Evolutionary conservation across 2,797 vertebrate genomes (phyloP).

Genomic region (Triplophysa yarkandensis): DNA sequence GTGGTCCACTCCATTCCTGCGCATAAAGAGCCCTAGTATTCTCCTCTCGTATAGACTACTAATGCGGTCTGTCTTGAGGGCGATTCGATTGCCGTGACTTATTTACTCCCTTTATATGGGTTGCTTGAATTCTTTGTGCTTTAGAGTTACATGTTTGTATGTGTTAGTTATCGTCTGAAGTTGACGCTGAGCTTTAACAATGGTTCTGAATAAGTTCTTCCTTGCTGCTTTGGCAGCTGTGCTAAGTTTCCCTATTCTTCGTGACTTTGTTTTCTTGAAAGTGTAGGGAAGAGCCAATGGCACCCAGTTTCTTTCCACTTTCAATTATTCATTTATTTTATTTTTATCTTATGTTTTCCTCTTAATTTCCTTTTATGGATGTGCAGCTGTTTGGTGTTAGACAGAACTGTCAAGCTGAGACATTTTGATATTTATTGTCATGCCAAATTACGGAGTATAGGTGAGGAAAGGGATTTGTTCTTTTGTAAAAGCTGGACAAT

Average conservation of each 20-base stretch:
- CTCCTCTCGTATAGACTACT: slow-evolving; percentile 34
- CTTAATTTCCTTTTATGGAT: slow-evolving; percentile 39
- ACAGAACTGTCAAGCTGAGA: slow-evolving; percentile 60
- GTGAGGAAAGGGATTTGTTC: slow-evolving; percentile 71
- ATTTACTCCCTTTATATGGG: slow-evolving; percentile 25
- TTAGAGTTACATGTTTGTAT: slow-evolving; percentile 27
- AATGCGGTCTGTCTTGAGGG: slow-evolving; percentile 14
- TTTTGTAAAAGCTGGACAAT: slow-evolving; percentile 74
- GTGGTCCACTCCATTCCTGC: slow-evolving; percentile 69
- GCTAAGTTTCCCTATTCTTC: slow-evolving; percentile 23
- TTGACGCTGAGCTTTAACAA: slow-evolving; percentile 59
- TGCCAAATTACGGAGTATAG: slow-evolving; percentile 72
- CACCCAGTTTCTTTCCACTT: slow-evolving; percentile 51
- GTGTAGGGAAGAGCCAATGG: slow-evolving; percentile 40
- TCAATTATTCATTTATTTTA: neutral
- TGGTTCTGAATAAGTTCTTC: slow-evolving; percentile 39
- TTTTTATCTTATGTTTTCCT: slow-evolving; percentile 17
- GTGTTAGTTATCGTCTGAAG: slow-evolving; percentile 36
- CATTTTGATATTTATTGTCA: slow-evolving; percentile 66
- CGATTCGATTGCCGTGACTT: slow-evolving; percentile 40
- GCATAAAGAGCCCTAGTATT: slow-evolving; percentile 61
- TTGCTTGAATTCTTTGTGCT: slow-evolving; percentile 23
- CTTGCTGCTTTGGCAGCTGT: slow-evolving; percentile 11
- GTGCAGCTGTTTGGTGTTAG: slow-evolving; percentile 48
- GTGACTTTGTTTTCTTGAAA: slow-evolving; percentile 30